Evolutionary conservation across 2,797 vertebrate species (phyloP).

Genomic region (Galagoides demidoff): DNA sequence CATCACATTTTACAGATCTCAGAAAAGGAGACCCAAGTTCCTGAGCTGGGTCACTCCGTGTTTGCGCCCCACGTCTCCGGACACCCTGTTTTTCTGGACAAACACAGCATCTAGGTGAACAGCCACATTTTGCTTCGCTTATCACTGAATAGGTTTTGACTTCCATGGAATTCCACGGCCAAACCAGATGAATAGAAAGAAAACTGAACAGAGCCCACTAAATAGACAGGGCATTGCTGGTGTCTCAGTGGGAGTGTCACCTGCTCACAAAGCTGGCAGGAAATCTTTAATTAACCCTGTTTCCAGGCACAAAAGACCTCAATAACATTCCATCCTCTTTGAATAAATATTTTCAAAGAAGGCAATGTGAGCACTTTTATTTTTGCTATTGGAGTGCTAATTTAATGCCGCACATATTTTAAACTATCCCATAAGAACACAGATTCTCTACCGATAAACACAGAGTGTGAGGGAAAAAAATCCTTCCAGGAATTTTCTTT

Average conservation of each 20-base stretch:
- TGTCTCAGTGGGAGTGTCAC: background rate
- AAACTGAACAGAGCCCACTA: background rate
- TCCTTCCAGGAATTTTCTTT: background rate
- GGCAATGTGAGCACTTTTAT: background rate
- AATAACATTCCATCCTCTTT: background rate
- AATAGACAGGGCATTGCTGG: background rate
- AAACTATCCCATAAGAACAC: background rate
- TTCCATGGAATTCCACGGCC: background rate
- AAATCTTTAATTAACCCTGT: background rate
- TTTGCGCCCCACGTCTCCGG: background rate
- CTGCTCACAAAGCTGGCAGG: background rate
- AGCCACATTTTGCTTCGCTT: background rate
- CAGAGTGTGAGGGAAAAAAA: background rate
- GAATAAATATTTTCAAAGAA: conserved; percentile 7
- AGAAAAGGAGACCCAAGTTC: background rate
- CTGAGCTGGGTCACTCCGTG: background rate
- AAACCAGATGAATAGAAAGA: background rate
- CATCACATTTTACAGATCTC: background rate
- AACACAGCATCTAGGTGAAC: background rate
- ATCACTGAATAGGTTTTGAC: background rate
- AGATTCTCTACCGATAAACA: background rate
- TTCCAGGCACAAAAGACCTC: background rate
- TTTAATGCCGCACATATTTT: background rate
- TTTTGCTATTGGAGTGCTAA: background rate
- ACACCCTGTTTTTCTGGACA: background rate